Evolutionary conservation across 2,888 invertebrate genomes (phyloP).

Genomic region (Caenorhabditis sinica): DNA sequence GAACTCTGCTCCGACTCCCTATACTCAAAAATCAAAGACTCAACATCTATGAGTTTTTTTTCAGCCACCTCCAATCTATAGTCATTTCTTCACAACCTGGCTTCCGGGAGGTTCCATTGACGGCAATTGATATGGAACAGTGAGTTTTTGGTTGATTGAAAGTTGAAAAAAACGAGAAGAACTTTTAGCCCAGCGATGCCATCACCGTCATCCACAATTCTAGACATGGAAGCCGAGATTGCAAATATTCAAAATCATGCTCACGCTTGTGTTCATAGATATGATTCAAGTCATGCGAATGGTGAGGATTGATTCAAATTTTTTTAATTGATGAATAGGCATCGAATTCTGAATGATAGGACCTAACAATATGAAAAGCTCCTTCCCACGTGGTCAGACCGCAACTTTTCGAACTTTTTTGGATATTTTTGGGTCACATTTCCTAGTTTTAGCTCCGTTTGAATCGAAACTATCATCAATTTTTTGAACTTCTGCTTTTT

Average conservation of each 20-base stretch:
- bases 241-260: conserved; percentile 58
- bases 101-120: conserved; percentile 38
- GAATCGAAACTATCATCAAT: too few relatives aligned
- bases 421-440: too few relatives aligned
- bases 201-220: conserved; percentile 38
- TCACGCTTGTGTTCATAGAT: conserved; percentile 50
- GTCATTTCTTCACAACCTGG: conserved; percentile 12
- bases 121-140: conserved; percentile 34
- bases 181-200: conserved; percentile 49
- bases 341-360: background rate
- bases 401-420: background rate
- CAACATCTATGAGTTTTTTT: background rate
- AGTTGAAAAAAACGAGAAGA: background rate
- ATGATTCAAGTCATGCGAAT: conserved; percentile 42
- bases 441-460: too few relatives aligned
- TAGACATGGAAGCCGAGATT: conserved; percentile 52
- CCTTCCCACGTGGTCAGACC: too few relatives aligned
- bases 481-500: background rate
- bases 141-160: background rate
- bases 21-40: background rate
- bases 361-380: too few relatives aligned
- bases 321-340: background rate
- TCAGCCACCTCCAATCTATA: conserved; percentile 32
- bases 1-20: background rate
- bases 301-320: conserved; percentile 4